phyloP scores from a whole-genome alignment of 2,797 vertebrate genomes.

The Macrochelys suwanniensis region DNA sequence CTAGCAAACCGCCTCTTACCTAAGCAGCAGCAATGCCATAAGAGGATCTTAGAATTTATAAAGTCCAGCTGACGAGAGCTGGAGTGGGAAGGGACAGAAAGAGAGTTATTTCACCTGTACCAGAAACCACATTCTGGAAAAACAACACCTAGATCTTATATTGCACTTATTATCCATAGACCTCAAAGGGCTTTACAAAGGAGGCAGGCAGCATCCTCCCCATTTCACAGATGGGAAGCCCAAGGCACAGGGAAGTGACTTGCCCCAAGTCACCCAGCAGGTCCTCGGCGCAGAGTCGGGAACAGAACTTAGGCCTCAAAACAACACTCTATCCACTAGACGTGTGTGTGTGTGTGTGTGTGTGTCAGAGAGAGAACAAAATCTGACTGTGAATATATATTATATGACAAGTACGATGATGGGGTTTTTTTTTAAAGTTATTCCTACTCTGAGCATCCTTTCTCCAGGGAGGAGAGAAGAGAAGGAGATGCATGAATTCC shows the following conservation, averaged over 20 bases:
- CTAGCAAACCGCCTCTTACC: not conserved
- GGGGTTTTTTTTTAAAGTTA: not conserved
- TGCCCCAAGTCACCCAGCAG: not conserved
- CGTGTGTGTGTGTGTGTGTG: too few species aligned
- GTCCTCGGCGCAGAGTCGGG: not conserved
- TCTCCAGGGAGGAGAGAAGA: not conserved
- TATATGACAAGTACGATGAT: not conserved
- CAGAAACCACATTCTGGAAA: not conserved
- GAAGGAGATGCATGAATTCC: not conserved
- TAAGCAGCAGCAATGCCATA: not conserved
- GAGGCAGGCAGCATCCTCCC: too few species aligned
- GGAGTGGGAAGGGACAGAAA: not conserved
- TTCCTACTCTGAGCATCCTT: not conserved
- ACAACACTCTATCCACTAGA: not conserved
- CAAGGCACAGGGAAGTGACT: not conserved
- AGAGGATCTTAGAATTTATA: not conserved
- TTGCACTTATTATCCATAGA: not conserved
- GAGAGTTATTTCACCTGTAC: not conserved
- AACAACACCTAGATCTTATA: not conserved
- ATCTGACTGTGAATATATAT: not conserved
- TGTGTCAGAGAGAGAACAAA: too few species aligned
- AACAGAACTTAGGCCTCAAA: not conserved
- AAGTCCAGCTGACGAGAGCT: not conserved
- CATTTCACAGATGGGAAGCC: not conserved
- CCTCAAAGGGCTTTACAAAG: not conserved